Evolutionary conservation across 2,888 invertebrate genomes (phyloP).

Genomic region (Aspidiotus rigidus): DNA sequence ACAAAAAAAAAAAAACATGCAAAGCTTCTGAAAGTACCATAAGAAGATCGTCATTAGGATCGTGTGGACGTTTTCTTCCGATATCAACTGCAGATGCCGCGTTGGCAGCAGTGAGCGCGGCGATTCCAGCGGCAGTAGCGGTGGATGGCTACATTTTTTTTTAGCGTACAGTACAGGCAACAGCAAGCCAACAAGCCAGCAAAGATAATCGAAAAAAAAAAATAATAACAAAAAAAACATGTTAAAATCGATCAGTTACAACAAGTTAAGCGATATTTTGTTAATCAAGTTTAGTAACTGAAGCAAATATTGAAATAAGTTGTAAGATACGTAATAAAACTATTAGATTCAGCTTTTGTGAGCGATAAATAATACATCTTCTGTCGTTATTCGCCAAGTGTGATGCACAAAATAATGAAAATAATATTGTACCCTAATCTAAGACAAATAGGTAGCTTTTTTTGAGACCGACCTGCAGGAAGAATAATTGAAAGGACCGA

Average conservation of each 20-base stretch:
- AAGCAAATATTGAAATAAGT: slow-evolving; percentile 8
- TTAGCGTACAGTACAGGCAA: slow-evolving; percentile 34
- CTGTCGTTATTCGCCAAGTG: too few species aligned
- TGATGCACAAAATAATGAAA: too few species aligned
- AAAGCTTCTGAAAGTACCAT: slow-evolving; percentile 67
- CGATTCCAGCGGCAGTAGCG: slow-evolving; percentile 30
- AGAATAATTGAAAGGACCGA: too few species aligned
- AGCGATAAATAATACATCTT: too few species aligned
- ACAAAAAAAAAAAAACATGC: slow-evolving; percentile 26
- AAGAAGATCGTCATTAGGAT: slow-evolving; percentile 77
- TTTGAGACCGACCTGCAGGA: too few species aligned
- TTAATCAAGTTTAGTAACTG: slow-evolving; percentile 13
- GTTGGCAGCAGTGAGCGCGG: slow-evolving; percentile 19
- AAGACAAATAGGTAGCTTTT: too few species aligned
- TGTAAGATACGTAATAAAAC: too few species aligned
- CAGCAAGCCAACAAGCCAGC: slow-evolving; percentile 34
- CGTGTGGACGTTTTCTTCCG: slow-evolving; percentile 81
- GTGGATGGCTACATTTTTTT: slow-evolving; percentile 31
- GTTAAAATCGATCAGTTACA: slow-evolving; percentile 45
- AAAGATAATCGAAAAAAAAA: slow-evolving; percentile 28
- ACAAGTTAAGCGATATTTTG: slow-evolving; percentile 18
- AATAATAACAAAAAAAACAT: slow-evolving; percentile 43
- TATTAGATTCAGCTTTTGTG: too few species aligned
- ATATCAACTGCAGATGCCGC: slow-evolving; percentile 31
- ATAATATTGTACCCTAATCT: too few species aligned